These are phyloP conservation scores for Galagoides demidoff DNA, from an alignment of 2,797 vertebrate genomes.

Conservation along the genomic window DNA sequence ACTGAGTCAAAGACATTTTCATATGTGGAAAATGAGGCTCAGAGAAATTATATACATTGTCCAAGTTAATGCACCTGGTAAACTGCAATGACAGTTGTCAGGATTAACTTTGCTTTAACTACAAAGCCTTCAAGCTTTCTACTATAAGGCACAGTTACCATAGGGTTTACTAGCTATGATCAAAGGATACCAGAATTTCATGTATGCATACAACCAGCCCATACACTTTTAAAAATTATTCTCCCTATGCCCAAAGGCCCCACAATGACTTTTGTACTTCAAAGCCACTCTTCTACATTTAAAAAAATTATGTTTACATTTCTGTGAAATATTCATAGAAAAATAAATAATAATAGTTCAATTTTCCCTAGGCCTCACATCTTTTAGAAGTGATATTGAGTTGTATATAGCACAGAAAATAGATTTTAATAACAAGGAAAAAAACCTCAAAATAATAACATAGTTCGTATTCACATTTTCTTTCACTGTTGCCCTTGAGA, in stretches of 20 bases:
- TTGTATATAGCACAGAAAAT: not conserved
- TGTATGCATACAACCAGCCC: not conserved
- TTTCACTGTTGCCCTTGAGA: not conserved
- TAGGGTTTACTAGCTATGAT: not conserved
- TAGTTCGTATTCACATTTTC: not conserved
- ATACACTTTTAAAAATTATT: not conserved
- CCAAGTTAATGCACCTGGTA: not conserved
- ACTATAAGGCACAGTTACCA: not conserved
- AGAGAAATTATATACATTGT: not conserved
- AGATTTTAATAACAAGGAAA: not conserved
- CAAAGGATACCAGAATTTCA: not conserved
- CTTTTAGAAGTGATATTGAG: not conserved
- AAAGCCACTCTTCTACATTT: not conserved
- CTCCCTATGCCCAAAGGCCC: not conserved
- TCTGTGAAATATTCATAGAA: constrained; percentile 2
- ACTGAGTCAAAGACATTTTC: not conserved
- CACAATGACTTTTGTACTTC: not conserved
- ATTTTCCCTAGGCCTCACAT: not conserved
- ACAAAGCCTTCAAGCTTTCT: not conserved
- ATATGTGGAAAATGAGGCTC: not conserved
- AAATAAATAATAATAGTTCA: not conserved
- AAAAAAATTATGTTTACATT: not conserved
- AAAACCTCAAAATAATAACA: not conserved
- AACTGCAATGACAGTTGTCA: not conserved
- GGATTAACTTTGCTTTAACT: not conserved